A percentile compares a stretch with the other conserved stretches of the same genome.
Conservation (phyloP, 2,888 invertebrate genomes). For the Sphaerophoria rueppellii region DNA sequence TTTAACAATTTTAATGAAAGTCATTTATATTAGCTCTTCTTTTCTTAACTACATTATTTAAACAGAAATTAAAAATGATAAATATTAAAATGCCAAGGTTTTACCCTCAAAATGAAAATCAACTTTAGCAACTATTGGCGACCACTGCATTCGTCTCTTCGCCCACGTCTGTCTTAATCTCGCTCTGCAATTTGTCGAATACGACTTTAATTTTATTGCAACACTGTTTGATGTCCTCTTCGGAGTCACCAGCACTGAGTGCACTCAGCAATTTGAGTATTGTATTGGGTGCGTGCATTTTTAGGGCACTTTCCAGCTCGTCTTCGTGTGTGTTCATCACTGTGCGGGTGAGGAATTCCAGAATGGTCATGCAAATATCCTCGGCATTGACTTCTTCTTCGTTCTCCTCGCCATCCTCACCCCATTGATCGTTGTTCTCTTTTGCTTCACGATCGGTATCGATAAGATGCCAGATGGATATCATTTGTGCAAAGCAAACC, state of each 20-base stretch:
- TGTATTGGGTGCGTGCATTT: conserved; percentile 70
- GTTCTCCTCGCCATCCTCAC: conserved; percentile 60
- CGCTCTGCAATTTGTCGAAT: conserved; percentile 66
- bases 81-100: neutral
- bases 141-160: conserved; percentile 30
- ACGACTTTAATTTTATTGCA: conserved; percentile 74
- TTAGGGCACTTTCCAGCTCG: conserved; percentile 72
- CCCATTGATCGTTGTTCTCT: conserved; percentile 64
- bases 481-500: conserved; percentile 77
- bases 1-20: too few species aligned
- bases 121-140: conserved; percentile 58
- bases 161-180: conserved; percentile 38
- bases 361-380: conserved; percentile 76
- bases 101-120: neutral
- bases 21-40: neutral
- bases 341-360: conserved; percentile 76
- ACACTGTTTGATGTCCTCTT: conserved; percentile 75
- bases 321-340: conserved; percentile 75
- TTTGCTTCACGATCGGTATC: conserved; percentile 74
- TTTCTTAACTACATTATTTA: conserved; percentile 52
- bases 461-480: conserved; percentile 78
- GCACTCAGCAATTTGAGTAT: conserved; percentile 74
- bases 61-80: conserved; percentile 18
- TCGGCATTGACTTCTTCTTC: conserved; percentile 76
- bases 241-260: conserved; percentile 73